Conservation (phyloP, 2,888 invertebrate genomes). For the Aspidapion aeneum region DNA sequence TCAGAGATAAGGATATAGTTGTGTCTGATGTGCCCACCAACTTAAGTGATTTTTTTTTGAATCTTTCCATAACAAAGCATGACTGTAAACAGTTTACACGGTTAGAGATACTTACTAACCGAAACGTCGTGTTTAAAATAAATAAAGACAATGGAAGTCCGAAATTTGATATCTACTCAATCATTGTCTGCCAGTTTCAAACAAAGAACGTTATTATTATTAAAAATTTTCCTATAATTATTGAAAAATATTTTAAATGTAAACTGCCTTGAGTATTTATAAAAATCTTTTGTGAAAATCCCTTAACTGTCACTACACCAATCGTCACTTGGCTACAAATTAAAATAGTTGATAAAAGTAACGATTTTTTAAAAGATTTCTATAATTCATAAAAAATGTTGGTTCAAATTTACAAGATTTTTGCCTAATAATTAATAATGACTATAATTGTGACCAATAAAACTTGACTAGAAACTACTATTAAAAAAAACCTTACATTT, state of each 20-base stretch:
- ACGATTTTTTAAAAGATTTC: background rate
- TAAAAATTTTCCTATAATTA: background rate
- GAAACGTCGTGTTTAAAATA: too few species aligned
- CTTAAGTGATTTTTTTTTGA: background rate
- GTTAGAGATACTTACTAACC: too few species aligned
- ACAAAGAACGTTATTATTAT: background rate
- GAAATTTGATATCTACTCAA: too few species aligned
- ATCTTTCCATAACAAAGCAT: background rate
- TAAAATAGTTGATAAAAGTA: background rate
- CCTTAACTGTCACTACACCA: background rate
- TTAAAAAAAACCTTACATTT: too few species aligned
- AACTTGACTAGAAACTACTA: too few species aligned
- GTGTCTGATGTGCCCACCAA: background rate
- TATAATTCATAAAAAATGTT: background rate
- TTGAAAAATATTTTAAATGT: background rate
- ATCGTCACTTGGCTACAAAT: background rate
- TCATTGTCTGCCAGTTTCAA: too few species aligned
- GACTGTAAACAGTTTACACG: too few species aligned
- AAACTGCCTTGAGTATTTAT: background rate
- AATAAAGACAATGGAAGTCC: too few species aligned
- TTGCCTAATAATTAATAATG: too few species aligned
- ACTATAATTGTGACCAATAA: too few species aligned
- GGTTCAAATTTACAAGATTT: background rate
- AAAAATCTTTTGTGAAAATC: background rate
- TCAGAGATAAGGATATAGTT: background rate